Percentiles rank a stretch among this genome's conserved stretches.
Conservation (phyloP, 2,797 vertebrate species). For the Neostethus bicornis region DNA sequence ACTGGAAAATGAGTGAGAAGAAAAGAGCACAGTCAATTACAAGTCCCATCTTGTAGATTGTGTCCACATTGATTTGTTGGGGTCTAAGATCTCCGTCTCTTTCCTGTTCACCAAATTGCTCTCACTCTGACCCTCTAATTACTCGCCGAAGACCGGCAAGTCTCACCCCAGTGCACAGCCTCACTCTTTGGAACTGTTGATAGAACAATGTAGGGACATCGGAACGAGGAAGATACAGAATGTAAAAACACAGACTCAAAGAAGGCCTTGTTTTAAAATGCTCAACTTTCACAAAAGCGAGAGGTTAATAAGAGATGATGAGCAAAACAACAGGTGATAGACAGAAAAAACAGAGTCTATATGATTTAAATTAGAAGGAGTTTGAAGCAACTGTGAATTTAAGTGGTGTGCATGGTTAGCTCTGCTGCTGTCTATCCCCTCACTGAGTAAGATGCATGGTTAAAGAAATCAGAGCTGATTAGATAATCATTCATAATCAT, state of each 20-base stretch:
- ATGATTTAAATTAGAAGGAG: conserved; percentile 13
- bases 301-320: conserved; percentile 17
- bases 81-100: conserved; percentile 61
- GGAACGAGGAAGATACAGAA: conserved; percentile 10
- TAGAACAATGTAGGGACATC: conserved; percentile 6
- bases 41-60: conserved; percentile 69
- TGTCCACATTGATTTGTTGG: conserved; percentile 78
- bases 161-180: conserved; percentile 43
- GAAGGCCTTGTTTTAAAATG: conserved; percentile 50
- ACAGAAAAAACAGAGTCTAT: conserved; percentile 12
- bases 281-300: conserved; percentile 34
- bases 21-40: conserved; percentile 73
- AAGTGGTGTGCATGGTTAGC: not conserved
- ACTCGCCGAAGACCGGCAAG: conserved; percentile 65
- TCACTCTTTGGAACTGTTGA: conserved; percentile 38
- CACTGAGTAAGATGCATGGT: conserved; percentile 36
- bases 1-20: conserved; percentile 45
- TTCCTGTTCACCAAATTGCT: conserved; percentile 70
- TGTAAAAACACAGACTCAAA: conserved; percentile 19
- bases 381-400: conserved; percentile 19
- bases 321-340: conserved; percentile 39
- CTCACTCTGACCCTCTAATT: conserved; percentile 76
- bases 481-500: conserved; percentile 49
- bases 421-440: conserved; percentile 15
- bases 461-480: conserved; percentile 43